Conservation (phyloP, 2,797 vertebrate genomes). For the Pagetopsis macropterus region DNA sequence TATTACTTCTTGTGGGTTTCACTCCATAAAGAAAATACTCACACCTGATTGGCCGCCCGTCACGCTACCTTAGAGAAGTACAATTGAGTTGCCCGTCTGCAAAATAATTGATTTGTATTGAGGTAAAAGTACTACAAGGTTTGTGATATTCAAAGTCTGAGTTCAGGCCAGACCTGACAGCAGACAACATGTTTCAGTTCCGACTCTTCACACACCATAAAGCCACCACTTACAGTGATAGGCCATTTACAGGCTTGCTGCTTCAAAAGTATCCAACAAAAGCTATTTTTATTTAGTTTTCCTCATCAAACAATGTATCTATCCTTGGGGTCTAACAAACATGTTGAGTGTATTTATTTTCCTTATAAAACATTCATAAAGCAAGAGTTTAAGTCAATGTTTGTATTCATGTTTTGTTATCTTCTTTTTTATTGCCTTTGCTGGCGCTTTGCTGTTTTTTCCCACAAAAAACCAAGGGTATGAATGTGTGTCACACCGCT, state of each 20-base stretch:
- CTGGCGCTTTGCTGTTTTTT: neutral
- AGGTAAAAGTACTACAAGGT: neutral
- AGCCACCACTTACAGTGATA: neutral
- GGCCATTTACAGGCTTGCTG: neutral
- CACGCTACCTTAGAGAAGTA: neutral
- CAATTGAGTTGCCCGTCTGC: neutral
- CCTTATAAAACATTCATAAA: neutral
- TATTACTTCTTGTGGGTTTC: slow-evolving; percentile 7
- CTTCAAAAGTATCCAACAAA: neutral
- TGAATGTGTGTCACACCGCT: neutral
- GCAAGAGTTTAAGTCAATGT: neutral
- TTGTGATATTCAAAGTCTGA: neutral
- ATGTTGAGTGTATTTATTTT: neutral
- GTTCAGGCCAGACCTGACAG: neutral
- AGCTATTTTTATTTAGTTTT: neutral
- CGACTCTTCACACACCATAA: neutral
- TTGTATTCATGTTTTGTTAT: neutral
- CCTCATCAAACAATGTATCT: neutral
- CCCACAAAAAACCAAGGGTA: neutral
- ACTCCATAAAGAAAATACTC: neutral
- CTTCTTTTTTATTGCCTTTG: neutral
- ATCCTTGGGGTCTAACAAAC: neutral
- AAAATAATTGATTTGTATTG: neutral
- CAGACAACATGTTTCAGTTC: neutral
- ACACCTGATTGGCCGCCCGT: neutral